Evolutionary conservation across 2,113 vertebrate genomes (phyloP).

Genomic region (Neolamprologus devosi): DNA sequence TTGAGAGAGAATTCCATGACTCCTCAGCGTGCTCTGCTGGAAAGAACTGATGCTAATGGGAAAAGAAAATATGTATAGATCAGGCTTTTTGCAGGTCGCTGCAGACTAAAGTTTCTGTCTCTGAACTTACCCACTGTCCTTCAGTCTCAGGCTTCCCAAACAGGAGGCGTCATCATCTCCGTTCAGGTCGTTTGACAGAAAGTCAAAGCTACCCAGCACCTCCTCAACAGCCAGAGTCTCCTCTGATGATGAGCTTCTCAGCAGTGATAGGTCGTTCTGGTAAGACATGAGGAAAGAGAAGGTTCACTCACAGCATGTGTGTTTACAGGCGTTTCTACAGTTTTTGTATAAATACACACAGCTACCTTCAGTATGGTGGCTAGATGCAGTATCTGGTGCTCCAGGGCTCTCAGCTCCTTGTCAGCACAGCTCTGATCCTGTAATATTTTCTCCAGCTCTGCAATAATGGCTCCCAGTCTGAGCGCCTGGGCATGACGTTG

Average conservation of each 20-base stretch:
- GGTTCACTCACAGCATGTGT: background rate
- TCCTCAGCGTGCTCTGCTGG: constrained; percentile 58
- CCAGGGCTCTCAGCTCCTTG: constrained; percentile 67
- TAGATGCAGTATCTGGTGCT: constrained; percentile 73
- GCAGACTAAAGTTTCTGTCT: background rate
- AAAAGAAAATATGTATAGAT: background rate
- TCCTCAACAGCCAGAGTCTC: constrained; percentile 87
- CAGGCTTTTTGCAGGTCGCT: background rate
- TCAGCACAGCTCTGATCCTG: background rate
- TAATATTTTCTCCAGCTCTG: constrained; percentile 72
- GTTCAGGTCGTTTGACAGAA: constrained; percentile 79
- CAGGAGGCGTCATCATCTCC: constrained; percentile 79
- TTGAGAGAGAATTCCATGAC: constrained; percentile 42
- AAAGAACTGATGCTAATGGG: constrained; percentile 53
- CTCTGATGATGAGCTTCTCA: constrained; percentile 64
- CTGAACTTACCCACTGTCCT: constrained; percentile 71
- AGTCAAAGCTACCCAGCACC: constrained; percentile 89
- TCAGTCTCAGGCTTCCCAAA: constrained; percentile 74
- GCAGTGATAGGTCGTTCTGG: constrained; percentile 64
- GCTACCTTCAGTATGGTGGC: constrained; percentile 80
- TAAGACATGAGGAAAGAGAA: background rate
- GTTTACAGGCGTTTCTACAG: background rate
- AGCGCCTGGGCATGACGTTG: constrained; percentile 28
- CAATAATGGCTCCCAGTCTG: constrained; percentile 56
- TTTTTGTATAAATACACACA: background rate